phyloP scores from a whole-genome alignment of 64 coral and sea anemone species.

The Pocillopora damicornis region DNA sequence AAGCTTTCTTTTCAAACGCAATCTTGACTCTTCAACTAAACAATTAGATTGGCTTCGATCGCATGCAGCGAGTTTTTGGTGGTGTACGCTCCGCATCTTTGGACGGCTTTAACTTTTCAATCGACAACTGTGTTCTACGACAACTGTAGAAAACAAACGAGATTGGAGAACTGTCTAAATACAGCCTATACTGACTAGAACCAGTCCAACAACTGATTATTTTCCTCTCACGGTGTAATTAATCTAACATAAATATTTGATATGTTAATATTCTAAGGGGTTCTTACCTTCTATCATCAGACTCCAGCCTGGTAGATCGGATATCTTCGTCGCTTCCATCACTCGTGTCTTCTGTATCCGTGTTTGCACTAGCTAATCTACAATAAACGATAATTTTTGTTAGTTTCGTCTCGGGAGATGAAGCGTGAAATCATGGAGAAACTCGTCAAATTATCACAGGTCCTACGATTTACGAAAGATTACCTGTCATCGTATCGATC shows the following conservation, averaged over 20 bases:
- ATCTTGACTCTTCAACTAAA: no score
- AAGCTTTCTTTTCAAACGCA: no score
- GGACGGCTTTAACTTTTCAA: no score
- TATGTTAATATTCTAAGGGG: background rate
- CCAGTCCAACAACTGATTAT: background rate
- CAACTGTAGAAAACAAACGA: background rate
- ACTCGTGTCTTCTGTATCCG: constrained; percentile 26
- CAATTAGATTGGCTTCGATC: no score
- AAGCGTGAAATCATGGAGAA: background rate
- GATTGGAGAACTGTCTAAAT: background rate
- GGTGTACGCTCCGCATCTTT: no score
- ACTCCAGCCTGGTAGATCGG: constrained; percentile 30
- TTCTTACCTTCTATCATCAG: background rate
- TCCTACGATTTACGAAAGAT: background rate
- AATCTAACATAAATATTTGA: constrained; percentile 18
- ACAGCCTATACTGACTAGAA: background rate
- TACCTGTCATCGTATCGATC: constrained; percentile 12
- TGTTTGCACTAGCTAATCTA: constrained; percentile 2
- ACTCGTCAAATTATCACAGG: constrained; percentile 2
- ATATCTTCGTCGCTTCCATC: constrained; percentile 37
- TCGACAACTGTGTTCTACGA: no score
- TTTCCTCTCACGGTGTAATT: constrained; percentile 13
- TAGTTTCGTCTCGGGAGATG: background rate
- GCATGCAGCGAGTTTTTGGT: no score
- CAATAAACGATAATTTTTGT: background rate